These are phyloP conservation scores for Icerya purchasi DNA, from an alignment of 2,888 invertebrate species.

Conservation along the genomic window DNA sequence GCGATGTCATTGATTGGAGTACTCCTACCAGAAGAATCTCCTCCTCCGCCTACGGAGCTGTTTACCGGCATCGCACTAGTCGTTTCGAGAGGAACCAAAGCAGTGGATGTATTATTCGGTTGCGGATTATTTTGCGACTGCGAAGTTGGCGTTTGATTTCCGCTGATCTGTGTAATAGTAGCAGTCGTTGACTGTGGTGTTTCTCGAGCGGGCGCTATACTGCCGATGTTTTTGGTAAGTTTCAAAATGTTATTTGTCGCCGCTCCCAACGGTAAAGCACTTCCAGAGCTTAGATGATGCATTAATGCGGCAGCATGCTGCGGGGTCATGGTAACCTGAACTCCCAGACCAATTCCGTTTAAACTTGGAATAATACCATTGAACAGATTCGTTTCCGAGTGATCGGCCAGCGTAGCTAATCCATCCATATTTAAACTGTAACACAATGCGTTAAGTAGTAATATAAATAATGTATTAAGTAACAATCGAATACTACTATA, in stretches of 20 bases:
- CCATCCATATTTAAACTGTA: constrained; percentile 22
- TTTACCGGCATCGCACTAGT: constrained; percentile 8
- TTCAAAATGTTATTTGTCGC: constrained; percentile 11
- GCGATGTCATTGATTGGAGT: constrained; percentile 32
- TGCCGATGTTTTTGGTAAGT: constrained; percentile 11
- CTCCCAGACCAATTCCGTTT: constrained; percentile 21
- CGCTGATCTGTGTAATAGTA: constrained; percentile 14
- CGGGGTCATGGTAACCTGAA: constrained; percentile 18
- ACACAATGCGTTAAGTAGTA: no score
- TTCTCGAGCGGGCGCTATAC: constrained; percentile 8
- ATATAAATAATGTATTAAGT: no score
- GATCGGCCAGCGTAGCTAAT: constrained; percentile 19
- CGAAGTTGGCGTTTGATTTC: constrained; percentile 8
- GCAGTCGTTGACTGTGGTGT: constrained; percentile 8
- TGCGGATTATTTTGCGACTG: no score
- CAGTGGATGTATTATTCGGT: no score
- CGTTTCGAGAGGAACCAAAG: background rate
- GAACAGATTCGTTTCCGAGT: constrained; percentile 18
- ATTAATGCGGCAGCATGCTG: constrained; percentile 16
- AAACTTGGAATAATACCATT: constrained; percentile 20
- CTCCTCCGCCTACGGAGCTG: constrained; percentile 25
- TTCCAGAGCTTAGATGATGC: constrained; percentile 11
- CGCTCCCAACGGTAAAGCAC: constrained; percentile 8
- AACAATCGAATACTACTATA: no score
- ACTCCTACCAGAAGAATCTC: constrained; percentile 29